phyloP scores from a whole-genome alignment of 2,113 vertebrate genomes.

The Plotosus lineatus region DNA sequence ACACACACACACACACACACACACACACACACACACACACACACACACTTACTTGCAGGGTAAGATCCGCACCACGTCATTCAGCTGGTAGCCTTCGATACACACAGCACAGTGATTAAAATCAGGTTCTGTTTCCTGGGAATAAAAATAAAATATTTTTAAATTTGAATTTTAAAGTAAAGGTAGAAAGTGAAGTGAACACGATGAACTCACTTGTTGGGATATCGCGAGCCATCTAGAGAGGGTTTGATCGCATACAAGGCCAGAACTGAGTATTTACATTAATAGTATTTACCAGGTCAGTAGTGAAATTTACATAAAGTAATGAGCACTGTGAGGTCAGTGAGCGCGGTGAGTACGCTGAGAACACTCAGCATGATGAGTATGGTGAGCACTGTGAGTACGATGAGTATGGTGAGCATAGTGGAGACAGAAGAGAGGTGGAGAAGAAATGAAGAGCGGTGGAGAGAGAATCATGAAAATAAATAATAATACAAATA shows the following conservation, averaged over 20 bases:
- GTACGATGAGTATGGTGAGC: too few species aligned
- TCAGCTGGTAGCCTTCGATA: conserved; percentile 96
- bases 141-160: conserved; percentile 28
- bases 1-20: not conserved
- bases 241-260: not conserved
- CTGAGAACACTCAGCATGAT: too few species aligned
- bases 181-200: conserved; percentile 5
- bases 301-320: too few species aligned
- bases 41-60: conserved; percentile 91
- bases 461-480: too few species aligned
- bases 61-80: conserved; percentile 92
- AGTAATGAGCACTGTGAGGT: not conserved
- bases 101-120: conserved; percentile 98
- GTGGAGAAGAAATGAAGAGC: too few species aligned
- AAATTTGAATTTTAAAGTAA: not conserved
- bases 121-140: conserved; percentile 94
- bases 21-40: not conserved
- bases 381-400: too few species aligned
- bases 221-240: not conserved
- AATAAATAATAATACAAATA: too few species aligned
- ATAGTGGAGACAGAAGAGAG: too few species aligned
- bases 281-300: too few species aligned
- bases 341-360: too few species aligned
- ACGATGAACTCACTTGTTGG: not conserved
- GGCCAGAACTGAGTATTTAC: not conserved